Percentiles rank a stretch among this genome's conserved stretches.
phyloP scores from a whole-genome alignment of 2,797 vertebrate species.

The Pagetopsis macropterus region DNA sequence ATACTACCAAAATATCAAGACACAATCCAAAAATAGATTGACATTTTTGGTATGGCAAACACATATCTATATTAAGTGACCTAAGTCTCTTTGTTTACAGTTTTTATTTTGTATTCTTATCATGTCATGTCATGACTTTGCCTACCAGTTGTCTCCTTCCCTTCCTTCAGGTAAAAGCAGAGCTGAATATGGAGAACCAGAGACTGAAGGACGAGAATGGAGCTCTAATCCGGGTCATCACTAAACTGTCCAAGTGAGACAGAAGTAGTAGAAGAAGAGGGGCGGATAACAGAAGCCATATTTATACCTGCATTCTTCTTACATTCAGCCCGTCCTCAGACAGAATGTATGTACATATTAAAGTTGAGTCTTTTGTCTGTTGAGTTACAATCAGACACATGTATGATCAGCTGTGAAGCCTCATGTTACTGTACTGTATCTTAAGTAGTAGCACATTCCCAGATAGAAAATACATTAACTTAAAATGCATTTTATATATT shows the following conservation, averaged over 20 bases:
- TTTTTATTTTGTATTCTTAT: no score
- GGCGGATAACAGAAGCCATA: constrained; percentile 12
- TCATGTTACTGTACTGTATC: constrained; percentile 22
- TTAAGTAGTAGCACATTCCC: constrained; percentile 6
- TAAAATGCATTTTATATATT: constrained; percentile 30
- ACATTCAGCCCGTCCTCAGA: background rate
- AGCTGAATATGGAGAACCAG: constrained; percentile 93
- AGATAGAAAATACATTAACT: constrained; percentile 17
- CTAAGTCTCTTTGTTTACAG: no score
- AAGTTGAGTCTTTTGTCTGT: background rate
- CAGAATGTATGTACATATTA: constrained; percentile 9
- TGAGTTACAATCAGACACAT: constrained; percentile 17
- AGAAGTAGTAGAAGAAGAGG: constrained; percentile 5
- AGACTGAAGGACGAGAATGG: constrained; percentile 96
- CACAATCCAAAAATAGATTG: background rate
- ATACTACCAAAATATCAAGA: no score
- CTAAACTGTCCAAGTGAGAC: constrained; percentile 92
- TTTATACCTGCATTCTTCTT: constrained; percentile 9
- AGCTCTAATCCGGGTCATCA: constrained; percentile 95
- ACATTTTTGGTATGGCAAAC: background rate
- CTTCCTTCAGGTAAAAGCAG: constrained; percentile 86
- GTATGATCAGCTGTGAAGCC: constrained; percentile 7
- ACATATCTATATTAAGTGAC: no score
- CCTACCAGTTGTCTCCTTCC: background rate
- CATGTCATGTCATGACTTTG: background rate